These are phyloP conservation scores for Andrena hattorfiana DNA, from an alignment of 2,888 invertebrate genomes.

Conservation along the genomic window DNA sequence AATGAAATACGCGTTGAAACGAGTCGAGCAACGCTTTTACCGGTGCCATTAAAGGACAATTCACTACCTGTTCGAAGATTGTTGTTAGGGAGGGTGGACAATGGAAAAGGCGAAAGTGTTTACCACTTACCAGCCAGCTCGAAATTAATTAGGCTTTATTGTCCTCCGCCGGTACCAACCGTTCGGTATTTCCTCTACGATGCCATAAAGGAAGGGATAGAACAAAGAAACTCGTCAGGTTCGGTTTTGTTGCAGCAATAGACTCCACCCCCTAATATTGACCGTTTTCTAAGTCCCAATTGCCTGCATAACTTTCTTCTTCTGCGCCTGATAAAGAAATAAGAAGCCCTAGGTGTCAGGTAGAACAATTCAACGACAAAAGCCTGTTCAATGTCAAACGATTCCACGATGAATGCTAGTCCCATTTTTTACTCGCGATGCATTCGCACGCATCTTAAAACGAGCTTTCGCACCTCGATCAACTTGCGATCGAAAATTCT, in stretches of 20 bases:
- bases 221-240: not conserved
- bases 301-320: too few relatives aligned
- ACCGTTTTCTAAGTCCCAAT: too few relatives aligned
- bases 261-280: not conserved
- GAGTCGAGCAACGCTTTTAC: not conserved
- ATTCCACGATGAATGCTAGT: too few relatives aligned
- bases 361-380: too few relatives aligned
- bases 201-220: not conserved
- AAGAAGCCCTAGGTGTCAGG: too few relatives aligned
- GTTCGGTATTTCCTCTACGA: conserved; percentile 2
- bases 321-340: too few relatives aligned
- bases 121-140: conserved; percentile 62
- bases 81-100: not conserved
- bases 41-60: not conserved
- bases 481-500: too few relatives aligned
- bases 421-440: too few relatives aligned
- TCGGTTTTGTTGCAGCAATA: conserved; percentile 1
- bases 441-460: too few relatives aligned
- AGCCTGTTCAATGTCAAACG: too few relatives aligned
- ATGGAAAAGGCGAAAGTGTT: conserved; percentile 42
- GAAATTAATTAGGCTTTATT: conserved; percentile 55
- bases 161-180: not conserved
- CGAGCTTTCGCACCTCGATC: too few relatives aligned
- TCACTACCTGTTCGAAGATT: conserved; percentile 32
- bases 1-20: not conserved